phyloP scores from a whole-genome alignment of 64 coral and sea anemone species.

The Porites australiensis region DNA sequence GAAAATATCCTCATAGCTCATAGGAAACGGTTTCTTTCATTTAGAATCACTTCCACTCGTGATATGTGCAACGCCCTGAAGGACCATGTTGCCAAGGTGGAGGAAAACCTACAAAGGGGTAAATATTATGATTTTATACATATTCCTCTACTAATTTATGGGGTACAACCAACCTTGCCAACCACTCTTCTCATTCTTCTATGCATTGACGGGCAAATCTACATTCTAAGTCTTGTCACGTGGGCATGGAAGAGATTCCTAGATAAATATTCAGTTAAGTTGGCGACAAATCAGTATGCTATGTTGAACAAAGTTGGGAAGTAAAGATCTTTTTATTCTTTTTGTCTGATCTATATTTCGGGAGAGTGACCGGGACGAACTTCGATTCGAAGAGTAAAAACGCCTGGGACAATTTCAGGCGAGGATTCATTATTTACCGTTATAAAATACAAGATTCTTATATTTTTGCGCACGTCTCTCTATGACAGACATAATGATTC shows the following conservation, averaged over 20 bases:
- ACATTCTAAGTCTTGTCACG: no score
- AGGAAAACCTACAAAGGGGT: conserved; percentile 82
- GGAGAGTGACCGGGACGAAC: conserved; percentile 90
- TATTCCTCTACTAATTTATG: no score
- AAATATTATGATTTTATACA: not conserved
- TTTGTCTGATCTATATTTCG: conserved; percentile 21
- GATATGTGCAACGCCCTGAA: conserved; percentile 92
- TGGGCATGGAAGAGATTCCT: no score
- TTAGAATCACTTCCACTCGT: conserved; percentile 80
- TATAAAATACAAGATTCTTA: not conserved
- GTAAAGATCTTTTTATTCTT: no score
- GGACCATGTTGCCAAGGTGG: conserved; percentile 85
- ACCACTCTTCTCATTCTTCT: no score
- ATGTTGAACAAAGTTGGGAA: no score
- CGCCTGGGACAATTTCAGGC: conserved; percentile 88
- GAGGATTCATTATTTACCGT: not conserved
- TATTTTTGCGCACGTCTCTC: not conserved
- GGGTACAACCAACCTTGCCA: no score
- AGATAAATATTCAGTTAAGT: no score
- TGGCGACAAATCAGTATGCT: no score
- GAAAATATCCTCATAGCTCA: no score
- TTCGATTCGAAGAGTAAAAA: conserved; percentile 82
- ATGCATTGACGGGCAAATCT: no score
- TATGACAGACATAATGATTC: not conserved
- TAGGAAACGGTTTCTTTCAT: not conserved